Percentiles rank a stretch among this genome's conserved stretches.
Evolutionary conservation across 2,113 vertebrate species (phyloP).

Genomic region (Alligator sinensis): DNA sequence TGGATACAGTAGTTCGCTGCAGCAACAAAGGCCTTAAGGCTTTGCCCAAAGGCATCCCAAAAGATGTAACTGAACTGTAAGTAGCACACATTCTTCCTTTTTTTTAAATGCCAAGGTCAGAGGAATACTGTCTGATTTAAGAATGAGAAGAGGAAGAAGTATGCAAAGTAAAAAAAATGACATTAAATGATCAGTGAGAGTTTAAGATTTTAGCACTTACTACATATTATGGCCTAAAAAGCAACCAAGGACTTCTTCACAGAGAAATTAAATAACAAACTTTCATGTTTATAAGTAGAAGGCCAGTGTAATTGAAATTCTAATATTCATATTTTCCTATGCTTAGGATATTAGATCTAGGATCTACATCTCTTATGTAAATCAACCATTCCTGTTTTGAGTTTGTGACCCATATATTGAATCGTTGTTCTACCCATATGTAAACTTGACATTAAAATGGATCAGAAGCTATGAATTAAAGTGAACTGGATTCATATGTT

Average conservation of each 20-base stretch:
- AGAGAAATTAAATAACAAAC: neutral
- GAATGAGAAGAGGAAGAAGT: neutral
- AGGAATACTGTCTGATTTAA: neutral
- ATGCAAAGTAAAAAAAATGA: neutral
- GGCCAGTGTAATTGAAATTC: neutral
- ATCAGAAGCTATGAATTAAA: neutral
- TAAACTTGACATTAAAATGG: neutral
- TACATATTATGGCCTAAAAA: neutral
- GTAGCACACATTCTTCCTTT: slow-evolving; percentile 62
- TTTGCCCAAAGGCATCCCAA: slow-evolving; percentile 94
- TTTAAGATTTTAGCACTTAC: neutral
- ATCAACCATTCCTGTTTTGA: neutral
- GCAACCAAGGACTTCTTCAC: neutral
- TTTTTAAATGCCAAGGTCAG: neutral
- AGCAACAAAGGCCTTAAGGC: slow-evolving; percentile 95
- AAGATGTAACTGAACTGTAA: slow-evolving; percentile 97
- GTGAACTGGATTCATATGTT: neutral
- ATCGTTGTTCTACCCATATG: neutral
- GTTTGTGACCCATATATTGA: neutral
- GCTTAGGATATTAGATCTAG: too few relatives aligned
- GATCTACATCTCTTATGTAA: neutral
- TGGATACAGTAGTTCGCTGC: slow-evolving; percentile 97
- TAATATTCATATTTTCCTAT: neutral
- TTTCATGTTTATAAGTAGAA: neutral
- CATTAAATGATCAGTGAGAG: neutral